A percentile compares a stretch with the other conserved stretches of the same genome.
Conservation (phyloP, 2,797 vertebrate genomes). For the Chanos chanos region DNA sequence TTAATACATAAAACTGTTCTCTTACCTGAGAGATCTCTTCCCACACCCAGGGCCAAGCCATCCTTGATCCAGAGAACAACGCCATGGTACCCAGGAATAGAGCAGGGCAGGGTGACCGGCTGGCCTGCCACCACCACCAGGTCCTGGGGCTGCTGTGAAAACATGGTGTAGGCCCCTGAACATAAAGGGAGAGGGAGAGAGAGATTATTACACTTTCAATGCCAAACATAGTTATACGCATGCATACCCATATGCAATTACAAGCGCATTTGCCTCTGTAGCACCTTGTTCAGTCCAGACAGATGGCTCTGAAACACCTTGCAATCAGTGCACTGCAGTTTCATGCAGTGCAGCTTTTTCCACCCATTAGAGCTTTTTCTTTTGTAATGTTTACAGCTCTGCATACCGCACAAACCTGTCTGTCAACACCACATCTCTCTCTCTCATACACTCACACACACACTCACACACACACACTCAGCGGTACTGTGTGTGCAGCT, state of each 20-base stretch:
- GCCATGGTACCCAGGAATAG: constrained; percentile 90
- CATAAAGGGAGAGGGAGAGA: constrained; percentile 3
- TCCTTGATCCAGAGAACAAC: constrained; percentile 98
- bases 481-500: no score
- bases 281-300: not conserved
- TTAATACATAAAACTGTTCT: constrained; percentile 14
- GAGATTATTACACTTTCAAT: not conserved
- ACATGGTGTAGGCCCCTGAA: constrained; percentile 81
- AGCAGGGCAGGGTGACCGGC: constrained; percentile 88
- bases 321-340: no score
- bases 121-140: constrained; percentile 93
- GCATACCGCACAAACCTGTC: no score
- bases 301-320: not conserved
- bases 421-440: no score
- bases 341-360: no score
- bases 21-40: constrained; percentile 92
- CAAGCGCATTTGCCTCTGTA: not conserved
- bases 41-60: constrained; percentile 89
- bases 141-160: constrained; percentile 96
- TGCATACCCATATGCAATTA: not conserved
- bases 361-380: no score
- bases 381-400: no score
- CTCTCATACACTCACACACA: no score
- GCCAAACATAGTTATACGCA: no score
- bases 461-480: no score